Percentiles rank a stretch among this genome's conserved stretches.
Evolutionary conservation across 2,888 invertebrate species (phyloP).

Genomic region (Drosophila acutilabella): DNA sequence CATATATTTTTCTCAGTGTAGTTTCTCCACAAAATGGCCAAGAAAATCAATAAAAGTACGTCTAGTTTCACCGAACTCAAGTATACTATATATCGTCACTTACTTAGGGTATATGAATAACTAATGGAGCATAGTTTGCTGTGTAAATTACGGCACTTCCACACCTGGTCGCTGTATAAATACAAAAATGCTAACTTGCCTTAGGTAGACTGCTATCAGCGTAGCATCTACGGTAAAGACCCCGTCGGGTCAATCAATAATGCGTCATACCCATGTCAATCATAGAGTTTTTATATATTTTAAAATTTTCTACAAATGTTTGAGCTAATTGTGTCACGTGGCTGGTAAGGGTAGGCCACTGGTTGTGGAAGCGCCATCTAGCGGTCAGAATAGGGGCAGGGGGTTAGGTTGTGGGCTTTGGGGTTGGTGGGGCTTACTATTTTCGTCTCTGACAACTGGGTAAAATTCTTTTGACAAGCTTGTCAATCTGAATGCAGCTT

Average conservation of each 20-base stretch:
- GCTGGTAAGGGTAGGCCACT: neutral
- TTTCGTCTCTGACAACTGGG: constrained; percentile 12
- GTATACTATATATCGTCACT: constrained; percentile 8
- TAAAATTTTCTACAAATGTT: constrained; percentile 9
- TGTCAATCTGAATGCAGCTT: constrained; percentile 56
- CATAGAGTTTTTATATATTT: constrained; percentile 34
- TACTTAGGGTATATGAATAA: constrained; percentile 29
- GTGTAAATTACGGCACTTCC: constrained; percentile 33
- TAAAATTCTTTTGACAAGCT: constrained; percentile 49
- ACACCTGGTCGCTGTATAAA: constrained; percentile 47
- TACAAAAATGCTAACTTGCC: constrained; percentile 15
- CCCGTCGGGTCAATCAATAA: constrained; percentile 45
- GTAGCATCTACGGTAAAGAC: neutral
- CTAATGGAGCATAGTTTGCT: constrained; percentile 20
- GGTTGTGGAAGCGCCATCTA: constrained; percentile 20
- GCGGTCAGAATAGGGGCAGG: constrained; percentile 7
- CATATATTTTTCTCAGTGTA: constrained; percentile 26
- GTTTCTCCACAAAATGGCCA: neutral
- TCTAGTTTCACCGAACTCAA: constrained; percentile 10
- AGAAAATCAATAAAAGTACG: constrained; percentile 43
- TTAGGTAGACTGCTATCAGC: neutral
- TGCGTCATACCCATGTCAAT: constrained; percentile 52
- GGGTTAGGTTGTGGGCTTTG: neutral
- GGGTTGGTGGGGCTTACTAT: neutral
- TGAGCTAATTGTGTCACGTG: constrained; percentile 33